A percentile compares a stretch with the other conserved stretches of the same genome.
Evolutionary conservation across 2,797 vertebrate species (phyloP).

Genomic region (Kryptopterus vitreolus): DNA sequence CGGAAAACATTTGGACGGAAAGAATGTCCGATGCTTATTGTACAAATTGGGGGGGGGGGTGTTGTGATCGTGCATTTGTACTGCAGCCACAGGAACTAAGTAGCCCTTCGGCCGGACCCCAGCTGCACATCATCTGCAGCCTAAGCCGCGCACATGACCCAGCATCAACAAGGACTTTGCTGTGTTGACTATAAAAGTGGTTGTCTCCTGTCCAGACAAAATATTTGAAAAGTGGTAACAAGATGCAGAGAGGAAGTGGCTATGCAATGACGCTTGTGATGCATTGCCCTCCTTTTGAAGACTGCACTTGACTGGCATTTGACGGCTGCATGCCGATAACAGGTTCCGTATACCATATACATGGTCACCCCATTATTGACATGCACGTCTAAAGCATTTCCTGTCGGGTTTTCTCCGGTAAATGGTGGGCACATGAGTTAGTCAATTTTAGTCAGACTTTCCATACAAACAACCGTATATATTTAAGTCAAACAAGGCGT

Average conservation of each 20-base stretch:
- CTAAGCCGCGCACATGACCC: constrained; percentile 46
- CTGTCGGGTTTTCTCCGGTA: not conserved
- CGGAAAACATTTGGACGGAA: not conserved
- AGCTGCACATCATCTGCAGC: constrained; percentile 53
- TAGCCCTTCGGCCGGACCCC: constrained; percentile 36
- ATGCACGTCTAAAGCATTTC: constrained; percentile 29
- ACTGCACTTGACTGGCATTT: constrained; percentile 66
- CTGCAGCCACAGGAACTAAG: constrained; percentile 22
- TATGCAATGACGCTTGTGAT: constrained; percentile 38
- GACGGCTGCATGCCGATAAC: constrained; percentile 63
- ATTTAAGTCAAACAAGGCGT: too few relatives aligned
- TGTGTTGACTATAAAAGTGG: constrained; percentile 64
- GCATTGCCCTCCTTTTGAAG: constrained; percentile 55
- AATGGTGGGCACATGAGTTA: not conserved
- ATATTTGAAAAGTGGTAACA: constrained; percentile 71
- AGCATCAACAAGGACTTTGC: constrained; percentile 53
- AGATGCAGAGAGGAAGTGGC: constrained; percentile 61
- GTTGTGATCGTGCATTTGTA: constrained; percentile 31
- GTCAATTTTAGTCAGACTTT: too few relatives aligned
- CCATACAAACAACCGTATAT: too few relatives aligned
- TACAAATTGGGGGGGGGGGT: constrained; percentile 27
- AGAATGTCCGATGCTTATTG: constrained; percentile 4
- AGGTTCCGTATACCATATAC: constrained; percentile 61
- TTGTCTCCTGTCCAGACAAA: constrained; percentile 75
- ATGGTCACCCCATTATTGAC: constrained; percentile 25